phyloP scores from a whole-genome alignment of 1,140 invertebrate species.

The Formica selysi region DNA sequence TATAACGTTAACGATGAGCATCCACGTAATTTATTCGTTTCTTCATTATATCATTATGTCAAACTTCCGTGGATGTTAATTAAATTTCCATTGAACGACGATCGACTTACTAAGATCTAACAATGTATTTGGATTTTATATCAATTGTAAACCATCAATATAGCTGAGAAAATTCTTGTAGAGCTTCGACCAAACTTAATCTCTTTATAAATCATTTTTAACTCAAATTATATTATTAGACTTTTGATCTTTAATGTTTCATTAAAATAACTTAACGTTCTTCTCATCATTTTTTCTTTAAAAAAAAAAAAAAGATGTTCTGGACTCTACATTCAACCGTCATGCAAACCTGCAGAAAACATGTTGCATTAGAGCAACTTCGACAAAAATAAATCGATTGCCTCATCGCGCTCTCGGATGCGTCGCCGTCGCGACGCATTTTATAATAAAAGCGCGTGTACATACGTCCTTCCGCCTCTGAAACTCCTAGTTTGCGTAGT shows the following conservation, averaged over 20 bases:
- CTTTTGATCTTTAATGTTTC: not conserved
- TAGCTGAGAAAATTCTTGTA: not conserved
- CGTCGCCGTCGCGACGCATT: not conserved
- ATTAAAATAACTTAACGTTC: not conserved
- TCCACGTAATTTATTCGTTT: not conserved
- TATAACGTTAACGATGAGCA: slow-evolving; percentile 29
- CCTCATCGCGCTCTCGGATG: slow-evolving; percentile 13
- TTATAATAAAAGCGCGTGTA: slow-evolving; percentile 23
- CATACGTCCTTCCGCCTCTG: not conserved
- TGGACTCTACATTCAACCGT: not conserved
- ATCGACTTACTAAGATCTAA: not conserved
- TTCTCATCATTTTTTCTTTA: not conserved
- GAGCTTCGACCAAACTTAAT: not conserved
- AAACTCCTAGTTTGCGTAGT: not conserved
- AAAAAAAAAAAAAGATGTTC: not conserved
- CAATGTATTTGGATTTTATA: not conserved
- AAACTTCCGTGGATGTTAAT: not conserved
- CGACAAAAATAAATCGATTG: slow-evolving; percentile 37
- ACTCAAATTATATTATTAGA: not conserved
- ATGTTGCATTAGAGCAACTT: slow-evolving; percentile 31
- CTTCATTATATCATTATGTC: not conserved
- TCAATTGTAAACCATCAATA: not conserved
- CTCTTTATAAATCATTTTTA: not conserved
- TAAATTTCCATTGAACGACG: not conserved
- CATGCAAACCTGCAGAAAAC: not conserved